Conservation (phyloP, 2,888 invertebrate species). For the Hypolimnas misippus region DNA sequence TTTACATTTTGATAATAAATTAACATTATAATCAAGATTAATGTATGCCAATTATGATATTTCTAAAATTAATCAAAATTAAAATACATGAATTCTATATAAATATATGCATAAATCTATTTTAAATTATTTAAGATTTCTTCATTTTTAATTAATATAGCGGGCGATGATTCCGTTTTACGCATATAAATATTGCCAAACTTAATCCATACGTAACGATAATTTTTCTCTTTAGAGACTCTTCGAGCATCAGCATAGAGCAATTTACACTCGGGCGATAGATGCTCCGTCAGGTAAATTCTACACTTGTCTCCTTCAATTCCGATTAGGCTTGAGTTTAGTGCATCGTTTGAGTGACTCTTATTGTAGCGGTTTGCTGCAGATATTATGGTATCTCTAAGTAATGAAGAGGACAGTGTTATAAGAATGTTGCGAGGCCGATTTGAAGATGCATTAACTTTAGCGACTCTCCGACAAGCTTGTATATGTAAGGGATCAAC, state of each 20-base stretch:
- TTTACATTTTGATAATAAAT: constrained; percentile 18
- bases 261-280: too few relatives aligned
- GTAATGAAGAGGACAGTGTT: constrained; percentile 2
- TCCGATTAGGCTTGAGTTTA: too few relatives aligned
- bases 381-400: constrained; percentile 8
- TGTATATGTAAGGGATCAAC: constrained; percentile 1
- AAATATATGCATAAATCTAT: constrained; percentile 1
- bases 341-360: not conserved
- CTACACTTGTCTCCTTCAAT: too few relatives aligned
- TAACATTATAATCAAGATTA: constrained; percentile 3
- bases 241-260: too few relatives aligned
- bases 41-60: constrained; percentile 4
- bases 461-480: constrained; percentile 1
- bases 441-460: constrained; percentile 4
- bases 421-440: constrained; percentile 6
- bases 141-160: constrained; percentile 24
- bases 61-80: constrained; percentile 4
- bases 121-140: constrained; percentile 11
- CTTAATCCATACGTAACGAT: constrained; percentile 36
- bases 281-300: too few relatives aligned
- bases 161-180: constrained; percentile 23
- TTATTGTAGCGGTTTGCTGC: constrained; percentile 7
- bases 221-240: too few relatives aligned
- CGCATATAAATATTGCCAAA: constrained; percentile 33
- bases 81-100: not conserved